Percentiles rank a stretch among this genome's conserved stretches.
These are phyloP conservation scores for Leptinotarsa juncta DNA, from an alignment of 2,888 invertebrate species.

Conservation along the genomic window DNA sequence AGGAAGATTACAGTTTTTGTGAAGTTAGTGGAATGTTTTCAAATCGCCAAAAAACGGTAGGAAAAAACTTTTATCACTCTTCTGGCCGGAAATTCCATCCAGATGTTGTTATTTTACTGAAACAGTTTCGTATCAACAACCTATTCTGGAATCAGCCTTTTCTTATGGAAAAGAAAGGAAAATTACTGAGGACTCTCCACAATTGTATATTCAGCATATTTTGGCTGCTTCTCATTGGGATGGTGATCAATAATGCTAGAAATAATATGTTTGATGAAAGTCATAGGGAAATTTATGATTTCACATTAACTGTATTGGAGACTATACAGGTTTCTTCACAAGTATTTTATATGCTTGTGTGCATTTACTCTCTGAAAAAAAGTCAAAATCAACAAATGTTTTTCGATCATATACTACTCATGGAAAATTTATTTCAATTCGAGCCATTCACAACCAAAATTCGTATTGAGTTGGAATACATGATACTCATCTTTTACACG, in stretches of 20 bases:
- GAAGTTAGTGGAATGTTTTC: neutral
- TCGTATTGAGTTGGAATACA: neutral
- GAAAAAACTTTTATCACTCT: neutral
- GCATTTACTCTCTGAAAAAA: constrained; percentile 1
- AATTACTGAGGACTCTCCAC: neutral
- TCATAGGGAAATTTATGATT: neutral
- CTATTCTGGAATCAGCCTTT: neutral
- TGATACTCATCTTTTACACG: neutral
- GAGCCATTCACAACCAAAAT: neutral
- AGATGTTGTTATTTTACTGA: neutral
- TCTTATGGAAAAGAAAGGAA: neutral
- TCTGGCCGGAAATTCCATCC: neutral
- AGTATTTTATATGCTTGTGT: constrained; percentile 16
- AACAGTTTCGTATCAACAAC: constrained; percentile 14
- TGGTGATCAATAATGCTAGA: neutral
- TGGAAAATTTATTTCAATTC: constrained; percentile 5
- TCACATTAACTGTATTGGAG: constrained; percentile 4
- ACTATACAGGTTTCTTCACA: constrained; percentile 7
- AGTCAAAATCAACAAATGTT: neutral
- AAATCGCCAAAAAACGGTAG: neutral
- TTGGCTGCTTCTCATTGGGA: constrained; percentile 1
- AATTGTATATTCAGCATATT: neutral
- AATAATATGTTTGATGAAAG: neutral
- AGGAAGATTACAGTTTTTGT: neutral
- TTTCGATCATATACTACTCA: neutral